Conservation (phyloP, 2,888 invertebrate genomes). For the Acutogordius australiensis region DNA sequence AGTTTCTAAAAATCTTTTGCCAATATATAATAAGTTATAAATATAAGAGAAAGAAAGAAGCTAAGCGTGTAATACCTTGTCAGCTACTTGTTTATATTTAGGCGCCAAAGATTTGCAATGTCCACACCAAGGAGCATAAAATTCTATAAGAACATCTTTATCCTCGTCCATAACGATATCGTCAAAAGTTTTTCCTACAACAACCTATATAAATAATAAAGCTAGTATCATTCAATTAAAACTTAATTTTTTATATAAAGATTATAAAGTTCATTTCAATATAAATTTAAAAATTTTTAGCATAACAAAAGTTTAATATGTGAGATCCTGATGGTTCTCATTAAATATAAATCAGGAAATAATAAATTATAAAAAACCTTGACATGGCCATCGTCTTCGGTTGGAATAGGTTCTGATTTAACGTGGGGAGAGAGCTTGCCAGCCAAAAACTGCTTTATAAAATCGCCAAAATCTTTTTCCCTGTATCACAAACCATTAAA, state of each 20-base stretch:
- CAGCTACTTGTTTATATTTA: conserved; percentile 62
- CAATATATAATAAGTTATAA: too few relatives aligned
- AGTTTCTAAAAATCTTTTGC: too few relatives aligned
- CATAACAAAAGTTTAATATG: background rate
- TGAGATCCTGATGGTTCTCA: too few relatives aligned
- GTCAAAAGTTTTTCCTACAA: conserved; percentile 85
- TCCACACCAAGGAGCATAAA: conserved; percentile 97
- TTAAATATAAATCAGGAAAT: conserved; percentile 12
- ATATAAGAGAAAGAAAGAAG: too few relatives aligned
- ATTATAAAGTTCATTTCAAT: background rate
- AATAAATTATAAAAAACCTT: conserved; percentile 19
- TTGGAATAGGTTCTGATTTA: conserved; percentile 75
- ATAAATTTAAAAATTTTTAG: background rate
- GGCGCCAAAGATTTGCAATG: conserved; percentile 88
- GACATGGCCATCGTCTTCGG: conserved; percentile 38
- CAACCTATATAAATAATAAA: conserved; percentile 29
- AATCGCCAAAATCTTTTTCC: conserved; percentile 49
- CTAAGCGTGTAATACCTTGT: too few relatives aligned
- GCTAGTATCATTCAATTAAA: conserved; percentile 7
- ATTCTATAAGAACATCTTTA: conserved; percentile 76
- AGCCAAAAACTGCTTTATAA: conserved; percentile 48
- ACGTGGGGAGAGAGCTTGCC: conserved; percentile 60
- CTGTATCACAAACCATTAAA: conserved; percentile 25
- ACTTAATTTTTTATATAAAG: background rate
- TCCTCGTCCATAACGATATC: conserved; percentile 60